Conservation (phyloP, 2,888 invertebrate species). For the Phalera bucephala region DNA sequence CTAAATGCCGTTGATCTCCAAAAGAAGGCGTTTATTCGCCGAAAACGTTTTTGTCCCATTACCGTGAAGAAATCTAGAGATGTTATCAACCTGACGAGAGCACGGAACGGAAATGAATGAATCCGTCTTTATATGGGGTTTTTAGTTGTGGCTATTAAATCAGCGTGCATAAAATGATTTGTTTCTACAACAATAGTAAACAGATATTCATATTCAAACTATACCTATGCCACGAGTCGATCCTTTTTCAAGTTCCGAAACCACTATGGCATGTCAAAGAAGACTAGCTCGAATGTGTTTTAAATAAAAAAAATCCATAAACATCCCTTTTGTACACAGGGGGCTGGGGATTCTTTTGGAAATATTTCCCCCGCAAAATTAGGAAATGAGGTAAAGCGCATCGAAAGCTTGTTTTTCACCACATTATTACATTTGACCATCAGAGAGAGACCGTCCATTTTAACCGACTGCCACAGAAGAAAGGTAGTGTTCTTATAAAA, state of each 20-base stretch:
- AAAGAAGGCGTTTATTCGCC: neutral
- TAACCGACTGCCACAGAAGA: too few relatives aligned
- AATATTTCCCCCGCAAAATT: too few relatives aligned
- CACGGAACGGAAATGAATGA: constrained; percentile 1
- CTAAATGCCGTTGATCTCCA: too few relatives aligned
- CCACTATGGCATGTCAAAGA: neutral
- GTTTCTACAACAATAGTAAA: neutral
- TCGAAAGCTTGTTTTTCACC: too few relatives aligned
- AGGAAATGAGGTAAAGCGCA: too few relatives aligned
- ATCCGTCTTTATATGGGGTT: neutral
- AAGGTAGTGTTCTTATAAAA: too few relatives aligned
- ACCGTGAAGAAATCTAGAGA: constrained; percentile 1
- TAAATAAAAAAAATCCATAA: too few relatives aligned
- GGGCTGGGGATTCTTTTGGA: too few relatives aligned
- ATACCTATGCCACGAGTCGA: neutral
- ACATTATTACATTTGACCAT: too few relatives aligned
- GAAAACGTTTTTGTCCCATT: neutral
- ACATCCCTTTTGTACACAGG: too few relatives aligned
- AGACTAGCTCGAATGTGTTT: neutral
- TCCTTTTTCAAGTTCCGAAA: neutral
- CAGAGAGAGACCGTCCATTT: too few relatives aligned
- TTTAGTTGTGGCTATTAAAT: neutral
- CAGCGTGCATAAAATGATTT: neutral
- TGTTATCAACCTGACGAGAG: neutral
- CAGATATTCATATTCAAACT: neutral